phyloP scores from a whole-genome alignment of 1,140 invertebrate species.

The Drosophila azteca region DNA sequence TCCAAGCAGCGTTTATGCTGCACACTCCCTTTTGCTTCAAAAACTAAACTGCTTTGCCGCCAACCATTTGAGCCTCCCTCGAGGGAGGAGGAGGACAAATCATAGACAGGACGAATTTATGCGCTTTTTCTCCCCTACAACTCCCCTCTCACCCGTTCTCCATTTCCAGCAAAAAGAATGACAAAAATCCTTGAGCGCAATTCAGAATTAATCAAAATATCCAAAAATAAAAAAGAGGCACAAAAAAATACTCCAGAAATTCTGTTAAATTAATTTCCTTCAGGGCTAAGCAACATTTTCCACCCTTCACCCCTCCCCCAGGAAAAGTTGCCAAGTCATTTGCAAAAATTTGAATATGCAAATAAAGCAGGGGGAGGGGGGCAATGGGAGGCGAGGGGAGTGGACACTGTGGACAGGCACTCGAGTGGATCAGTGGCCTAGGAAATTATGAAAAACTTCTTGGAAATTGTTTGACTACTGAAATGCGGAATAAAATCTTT shows the following conservation, averaged over 20 bases:
- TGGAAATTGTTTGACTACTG: conserved; percentile 50
- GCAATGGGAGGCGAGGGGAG: background rate
- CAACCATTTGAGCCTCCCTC: too few relatives aligned
- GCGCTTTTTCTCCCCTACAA: too few relatives aligned
- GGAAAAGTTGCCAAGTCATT: conserved; percentile 52
- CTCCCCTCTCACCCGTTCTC: background rate
- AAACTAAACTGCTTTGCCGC: too few relatives aligned
- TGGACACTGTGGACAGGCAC: background rate
- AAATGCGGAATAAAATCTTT: conserved; percentile 27
- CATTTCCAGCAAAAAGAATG: conserved; percentile 7
- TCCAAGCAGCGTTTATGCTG: too few relatives aligned
- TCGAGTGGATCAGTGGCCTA: conserved; percentile 20
- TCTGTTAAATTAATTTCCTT: conserved; percentile 56
- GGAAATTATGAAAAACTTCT: conserved; percentile 54
- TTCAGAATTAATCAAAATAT: conserved; percentile 54
- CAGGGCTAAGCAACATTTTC: conserved; percentile 42
- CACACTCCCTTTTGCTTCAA: too few relatives aligned
- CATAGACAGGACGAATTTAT: conserved; percentile 68
- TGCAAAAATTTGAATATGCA: conserved; percentile 68
- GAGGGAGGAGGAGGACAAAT: too few relatives aligned
- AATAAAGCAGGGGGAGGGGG: conserved; percentile 16
- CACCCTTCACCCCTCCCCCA: background rate
- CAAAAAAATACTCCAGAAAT: conserved; percentile 14
- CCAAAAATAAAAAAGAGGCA: background rate
- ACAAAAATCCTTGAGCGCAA: conserved; percentile 30